These are phyloP conservation scores for Scylla paramamosain DNA, from an alignment of 1,140 invertebrate species.

Conservation along the genomic window DNA sequence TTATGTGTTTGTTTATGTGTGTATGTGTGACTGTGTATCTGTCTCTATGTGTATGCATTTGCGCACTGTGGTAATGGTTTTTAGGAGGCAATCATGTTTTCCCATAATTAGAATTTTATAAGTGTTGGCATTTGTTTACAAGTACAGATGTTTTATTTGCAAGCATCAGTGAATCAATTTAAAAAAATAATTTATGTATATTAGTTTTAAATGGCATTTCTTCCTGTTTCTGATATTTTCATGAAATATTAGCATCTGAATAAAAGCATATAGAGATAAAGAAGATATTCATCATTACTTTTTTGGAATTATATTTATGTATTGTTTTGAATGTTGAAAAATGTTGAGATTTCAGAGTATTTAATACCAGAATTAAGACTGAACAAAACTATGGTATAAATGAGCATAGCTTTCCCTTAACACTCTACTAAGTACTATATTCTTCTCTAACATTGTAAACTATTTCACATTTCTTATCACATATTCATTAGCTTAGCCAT, in stretches of 20 bases:
- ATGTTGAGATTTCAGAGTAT: background rate
- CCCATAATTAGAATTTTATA: background rate
- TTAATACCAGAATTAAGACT: background rate
- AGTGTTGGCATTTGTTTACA: background rate
- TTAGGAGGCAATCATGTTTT: background rate
- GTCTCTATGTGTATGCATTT: conserved; percentile 2
- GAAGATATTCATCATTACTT: background rate
- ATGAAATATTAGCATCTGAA: background rate
- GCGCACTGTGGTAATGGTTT: background rate
- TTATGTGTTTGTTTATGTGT: conserved; percentile 46
- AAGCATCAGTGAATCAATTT: background rate
- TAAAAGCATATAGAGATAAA: background rate
- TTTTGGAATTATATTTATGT: background rate
- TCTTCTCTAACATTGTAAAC: conserved; percentile 12
- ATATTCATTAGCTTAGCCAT: conserved; percentile 1
- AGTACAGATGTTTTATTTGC: background rate
- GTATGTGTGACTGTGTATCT: conserved; percentile 30
- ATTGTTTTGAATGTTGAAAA: background rate
- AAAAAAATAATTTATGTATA: background rate
- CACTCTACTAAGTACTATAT: background rate
- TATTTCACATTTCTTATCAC: background rate
- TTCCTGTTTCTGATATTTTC: background rate
- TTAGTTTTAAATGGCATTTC: background rate
- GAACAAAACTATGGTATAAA: background rate
- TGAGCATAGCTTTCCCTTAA: background rate